Base-by-base conservation (phyloP, 2,888 invertebrate genomes). In the Steinernema hermaphroditum region DNA sequence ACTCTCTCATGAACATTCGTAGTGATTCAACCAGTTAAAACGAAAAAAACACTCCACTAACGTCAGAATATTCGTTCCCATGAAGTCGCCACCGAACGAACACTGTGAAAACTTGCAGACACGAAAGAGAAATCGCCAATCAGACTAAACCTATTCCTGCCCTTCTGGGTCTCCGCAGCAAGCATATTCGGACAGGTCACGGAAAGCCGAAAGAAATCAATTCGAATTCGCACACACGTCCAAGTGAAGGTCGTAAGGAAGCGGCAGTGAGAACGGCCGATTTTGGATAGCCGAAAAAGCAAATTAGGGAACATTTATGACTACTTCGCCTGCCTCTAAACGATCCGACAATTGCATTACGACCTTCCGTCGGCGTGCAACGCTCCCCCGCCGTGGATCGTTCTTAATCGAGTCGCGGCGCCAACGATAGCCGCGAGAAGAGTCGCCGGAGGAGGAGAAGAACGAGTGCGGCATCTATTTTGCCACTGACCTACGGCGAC, bases 271-370 rank as follows among this genome's bases (percentile, higher is more conserved):
- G 62, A 62, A 62, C 32, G 62, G 62, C 62, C 62, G 62, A 62
- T 62, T 62, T 62, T 62, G 62, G 62, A 62, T 62, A 62, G 62
- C 62, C 62, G 62, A 62, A 62, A 62, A 62, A 62, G 62, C 62
- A 62, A 62, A 62, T 62, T 62, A 62, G 62, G 62, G 62, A 32
- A 62, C 62, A 62, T 62, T 62, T 62, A 62, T 62, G 62, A 62
- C 62, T 62, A 62, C 62, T 62, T 62, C 62, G 62, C 12, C 34
- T 62, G 29, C 62, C 62, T 62, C 62, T 62, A 62, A 62, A 62
- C 62, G 62, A 62, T 62, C 62, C 62, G 62, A 62, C 62, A 62
- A 62, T 62, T 62, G 62, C 62, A 62, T 62, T 62, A 62, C 62
- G 62, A 62, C 62, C 32, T 62, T 62, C 62, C 62, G 62, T 62